Conservation (phyloP, 2,888 invertebrate species). For the Leptopilina myrica region DNA sequence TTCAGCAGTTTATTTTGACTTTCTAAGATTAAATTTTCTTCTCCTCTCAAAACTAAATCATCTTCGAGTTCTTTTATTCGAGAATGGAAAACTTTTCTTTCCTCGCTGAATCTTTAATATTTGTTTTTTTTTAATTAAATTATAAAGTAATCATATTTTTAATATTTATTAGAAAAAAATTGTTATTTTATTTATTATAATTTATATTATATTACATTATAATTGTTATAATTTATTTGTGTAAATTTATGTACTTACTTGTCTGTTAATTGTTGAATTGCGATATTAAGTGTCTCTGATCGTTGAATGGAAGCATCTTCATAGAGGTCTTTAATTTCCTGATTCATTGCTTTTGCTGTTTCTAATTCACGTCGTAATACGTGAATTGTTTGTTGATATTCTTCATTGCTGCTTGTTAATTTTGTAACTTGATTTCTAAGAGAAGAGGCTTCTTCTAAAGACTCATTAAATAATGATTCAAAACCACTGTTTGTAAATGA, state of each 20-base stretch:
- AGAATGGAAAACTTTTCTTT: constrained; percentile 39
- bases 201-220: no score
- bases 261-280: constrained; percentile 41
- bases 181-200: constrained; percentile 12
- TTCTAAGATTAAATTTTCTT: constrained; percentile 11
- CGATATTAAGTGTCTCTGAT: constrained; percentile 25
- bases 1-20: constrained; percentile 37
- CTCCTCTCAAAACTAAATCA: neutral
- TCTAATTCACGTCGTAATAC: constrained; percentile 49
- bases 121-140: no score
- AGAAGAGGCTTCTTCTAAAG: neutral
- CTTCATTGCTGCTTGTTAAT: constrained; percentile 47
- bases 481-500: constrained; percentile 23
- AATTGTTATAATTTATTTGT: no score
- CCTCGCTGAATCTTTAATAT: constrained; percentile 41
- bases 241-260: constrained; percentile 37
- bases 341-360: constrained; percentile 37
- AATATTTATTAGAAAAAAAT: neutral
- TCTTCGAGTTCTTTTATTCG: constrained; percentile 44
- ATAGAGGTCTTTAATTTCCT: constrained; percentile 44
- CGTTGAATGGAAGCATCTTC: constrained; percentile 39
- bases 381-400: constrained; percentile 48
- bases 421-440: constrained; percentile 28
- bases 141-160: neutral
- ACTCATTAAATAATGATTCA: constrained; percentile 7